phyloP scores from a whole-genome alignment of 2,888 invertebrate genomes.

The Epinotia bilunana region DNA sequence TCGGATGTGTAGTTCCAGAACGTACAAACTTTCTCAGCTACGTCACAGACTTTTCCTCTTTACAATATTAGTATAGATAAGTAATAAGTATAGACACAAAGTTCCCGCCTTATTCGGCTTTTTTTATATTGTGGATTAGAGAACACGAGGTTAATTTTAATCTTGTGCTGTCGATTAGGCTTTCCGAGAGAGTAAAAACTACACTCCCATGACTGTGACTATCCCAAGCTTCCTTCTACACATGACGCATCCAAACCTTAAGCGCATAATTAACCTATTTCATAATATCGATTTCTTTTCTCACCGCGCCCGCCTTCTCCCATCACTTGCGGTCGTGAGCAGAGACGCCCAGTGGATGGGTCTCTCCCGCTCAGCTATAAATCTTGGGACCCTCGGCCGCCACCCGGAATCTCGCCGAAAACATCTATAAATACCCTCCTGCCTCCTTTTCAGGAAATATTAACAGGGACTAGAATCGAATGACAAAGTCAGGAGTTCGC shows the following conservation, averaged over 20 bases:
- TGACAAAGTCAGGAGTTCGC: slow-evolving; percentile 64
- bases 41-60: too few species aligned
- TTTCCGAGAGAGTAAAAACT: too few species aligned
- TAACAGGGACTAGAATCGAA: slow-evolving; percentile 68
- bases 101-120: too few species aligned
- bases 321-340: slow-evolving; percentile 52
- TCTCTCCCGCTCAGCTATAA: slow-evolving; percentile 83
- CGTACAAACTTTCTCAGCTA: too few species aligned
- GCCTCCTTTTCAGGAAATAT: slow-evolving; percentile 82
- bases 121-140: too few species aligned
- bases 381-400: slow-evolving; percentile 83
- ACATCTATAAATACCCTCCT: slow-evolving; percentile 82
- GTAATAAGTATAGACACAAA: too few species aligned
- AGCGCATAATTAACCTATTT: neutral
- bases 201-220: too few species aligned
- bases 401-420: slow-evolving; percentile 82
- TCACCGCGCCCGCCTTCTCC: slow-evolving; percentile 45
- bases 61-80: too few species aligned
- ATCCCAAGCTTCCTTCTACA: too few species aligned
- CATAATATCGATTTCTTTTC: slow-evolving; percentile 30
- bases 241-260: neutral
- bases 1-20: too few species aligned
- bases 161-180: too few species aligned
- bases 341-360: slow-evolving; percentile 81
- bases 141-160: too few species aligned